Percentiles rank a stretch among this genome's conserved stretches.
These are phyloP conservation scores for Lophotis ruficrista DNA, from an alignment of 2,113 vertebrate genomes.

Conservation along the genomic window DNA sequence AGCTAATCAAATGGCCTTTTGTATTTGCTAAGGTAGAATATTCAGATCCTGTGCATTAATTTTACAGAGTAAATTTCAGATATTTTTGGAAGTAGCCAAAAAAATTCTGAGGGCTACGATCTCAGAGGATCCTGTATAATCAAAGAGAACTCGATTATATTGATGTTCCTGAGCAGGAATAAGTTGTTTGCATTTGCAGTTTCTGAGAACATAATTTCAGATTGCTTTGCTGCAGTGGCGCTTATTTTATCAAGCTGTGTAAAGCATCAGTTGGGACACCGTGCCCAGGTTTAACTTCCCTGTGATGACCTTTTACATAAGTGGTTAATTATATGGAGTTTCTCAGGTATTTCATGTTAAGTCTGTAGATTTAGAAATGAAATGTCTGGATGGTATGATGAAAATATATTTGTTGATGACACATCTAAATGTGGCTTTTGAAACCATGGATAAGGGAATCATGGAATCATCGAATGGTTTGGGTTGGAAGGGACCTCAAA, in stretches of 20 bases:
- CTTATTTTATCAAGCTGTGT: background rate
- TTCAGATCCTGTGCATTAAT: conserved; percentile 72
- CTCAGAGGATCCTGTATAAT: conserved; percentile 13
- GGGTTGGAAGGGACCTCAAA: no score
- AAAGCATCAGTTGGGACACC: background rate
- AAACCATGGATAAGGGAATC: background rate
- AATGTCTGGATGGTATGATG: background rate
- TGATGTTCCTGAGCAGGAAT: background rate
- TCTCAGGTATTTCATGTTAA: background rate
- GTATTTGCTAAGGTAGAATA: conserved; percentile 71
- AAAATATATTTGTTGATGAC: background rate
- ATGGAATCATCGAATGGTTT: no score
- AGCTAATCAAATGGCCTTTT: conserved; percentile 76
- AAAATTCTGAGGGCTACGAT: conserved; percentile 46
- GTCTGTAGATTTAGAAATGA: background rate
- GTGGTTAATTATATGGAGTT: background rate
- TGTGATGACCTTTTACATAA: background rate
- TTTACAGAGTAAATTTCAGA: conserved; percentile 66
- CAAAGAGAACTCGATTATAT: background rate
- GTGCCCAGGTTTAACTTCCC: background rate
- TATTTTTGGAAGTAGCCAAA: conserved; percentile 47
- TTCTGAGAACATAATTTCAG: background rate
- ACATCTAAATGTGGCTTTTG: background rate
- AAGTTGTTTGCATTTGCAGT: background rate
- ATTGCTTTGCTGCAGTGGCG: background rate